phyloP scores from a whole-genome alignment of 2,888 invertebrate species.

The Eristalis tenax region DNA sequence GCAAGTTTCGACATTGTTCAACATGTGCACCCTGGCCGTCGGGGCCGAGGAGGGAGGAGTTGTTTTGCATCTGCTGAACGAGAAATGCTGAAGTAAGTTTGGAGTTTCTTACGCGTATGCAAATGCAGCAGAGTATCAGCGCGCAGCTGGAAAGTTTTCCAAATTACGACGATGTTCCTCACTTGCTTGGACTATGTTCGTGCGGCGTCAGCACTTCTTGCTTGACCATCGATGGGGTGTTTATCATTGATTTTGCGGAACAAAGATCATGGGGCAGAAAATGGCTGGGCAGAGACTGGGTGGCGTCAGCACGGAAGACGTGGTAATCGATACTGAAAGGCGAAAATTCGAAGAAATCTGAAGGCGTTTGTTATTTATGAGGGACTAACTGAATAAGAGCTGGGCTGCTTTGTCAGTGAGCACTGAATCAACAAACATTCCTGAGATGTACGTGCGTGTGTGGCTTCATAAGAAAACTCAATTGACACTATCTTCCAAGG shows the following conservation, averaged over 20 bases:
- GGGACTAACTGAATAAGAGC: too few species aligned
- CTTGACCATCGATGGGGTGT: neutral
- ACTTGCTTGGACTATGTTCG: neutral
- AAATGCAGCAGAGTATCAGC: neutral
- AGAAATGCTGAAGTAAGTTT: slow-evolving; percentile 1
- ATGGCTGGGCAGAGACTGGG: too few species aligned
- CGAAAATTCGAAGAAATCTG: neutral
- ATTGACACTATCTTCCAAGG: too few species aligned
- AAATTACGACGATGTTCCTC: neutral
- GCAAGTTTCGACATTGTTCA: neutral
- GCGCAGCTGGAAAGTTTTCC: neutral
- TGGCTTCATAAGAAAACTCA: too few species aligned
- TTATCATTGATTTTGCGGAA: neutral
- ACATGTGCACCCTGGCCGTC: neutral
- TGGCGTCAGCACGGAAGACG: too few species aligned
- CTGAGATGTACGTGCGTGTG: too few species aligned
- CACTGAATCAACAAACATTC: too few species aligned
- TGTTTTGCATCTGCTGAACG: neutral
- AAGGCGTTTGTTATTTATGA: neutral
- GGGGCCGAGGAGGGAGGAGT: neutral
- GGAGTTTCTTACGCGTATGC: slow-evolving; percentile 9
- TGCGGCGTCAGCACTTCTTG: neutral
- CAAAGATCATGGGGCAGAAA: neutral
- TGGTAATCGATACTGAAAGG: neutral
- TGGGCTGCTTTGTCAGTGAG: too few species aligned